Conservation (phyloP, 1,140 invertebrate genomes). For the Caenorhabditis remanei region DNA sequence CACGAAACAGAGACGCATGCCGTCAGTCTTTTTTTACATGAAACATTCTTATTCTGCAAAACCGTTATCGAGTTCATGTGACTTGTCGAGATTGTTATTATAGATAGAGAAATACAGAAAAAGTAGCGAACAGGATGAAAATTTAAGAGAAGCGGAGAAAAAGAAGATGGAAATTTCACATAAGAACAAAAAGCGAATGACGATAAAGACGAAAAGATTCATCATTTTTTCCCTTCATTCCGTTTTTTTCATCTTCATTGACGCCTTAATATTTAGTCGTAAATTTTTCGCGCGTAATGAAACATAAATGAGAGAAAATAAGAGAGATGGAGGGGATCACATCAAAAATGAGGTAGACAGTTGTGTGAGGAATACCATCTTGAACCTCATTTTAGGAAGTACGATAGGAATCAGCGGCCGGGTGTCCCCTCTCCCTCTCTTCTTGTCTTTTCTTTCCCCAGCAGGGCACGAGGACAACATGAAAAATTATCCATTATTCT, state of each 20-base stretch:
- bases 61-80: slow-evolving; percentile 38
- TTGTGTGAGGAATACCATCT: slow-evolving; percentile 29
- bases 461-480: slow-evolving; percentile 48
- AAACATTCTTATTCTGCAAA: neutral
- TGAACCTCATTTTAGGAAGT: slow-evolving; percentile 43
- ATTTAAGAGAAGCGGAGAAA: neutral
- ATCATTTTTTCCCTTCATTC: slow-evolving; percentile 3
- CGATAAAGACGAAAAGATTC: slow-evolving; percentile 11
- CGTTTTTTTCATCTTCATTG: neutral
- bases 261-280: neutral
- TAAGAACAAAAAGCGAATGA: slow-evolving; percentile 1
- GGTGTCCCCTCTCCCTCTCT: neutral
- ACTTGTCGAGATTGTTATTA: slow-evolving; percentile 33
- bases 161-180: slow-evolving; percentile 9
- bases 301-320: neutral
- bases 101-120: slow-evolving; percentile 20
- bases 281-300: slow-evolving; percentile 34
- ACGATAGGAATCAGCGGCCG: slow-evolving; percentile 44
- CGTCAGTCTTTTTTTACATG: neutral
- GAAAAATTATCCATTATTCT: slow-evolving; percentile 56
- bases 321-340: neutral
- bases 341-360: slow-evolving; percentile 39
- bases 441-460: neutral
- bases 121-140: slow-evolving; percentile 7
- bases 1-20: neutral